Conservation (phyloP, 2,888 invertebrate species). For the Muschampia plurimacula region DNA sequence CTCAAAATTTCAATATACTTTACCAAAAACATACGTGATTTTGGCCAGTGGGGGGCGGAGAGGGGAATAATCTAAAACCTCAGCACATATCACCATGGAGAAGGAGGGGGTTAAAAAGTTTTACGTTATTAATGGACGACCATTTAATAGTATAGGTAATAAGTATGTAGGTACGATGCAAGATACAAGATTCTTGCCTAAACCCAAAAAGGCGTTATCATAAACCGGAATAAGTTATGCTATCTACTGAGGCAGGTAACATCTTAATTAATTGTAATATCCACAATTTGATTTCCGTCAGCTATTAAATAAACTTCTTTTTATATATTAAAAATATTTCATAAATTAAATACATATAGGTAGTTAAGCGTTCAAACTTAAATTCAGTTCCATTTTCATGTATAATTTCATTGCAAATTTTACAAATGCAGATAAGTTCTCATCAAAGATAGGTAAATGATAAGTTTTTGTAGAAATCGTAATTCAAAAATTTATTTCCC, state of each 20-base stretch:
- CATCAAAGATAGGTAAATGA: neutral
- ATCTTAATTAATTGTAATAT: neutral
- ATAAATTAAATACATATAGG: neutral
- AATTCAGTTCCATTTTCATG: neutral
- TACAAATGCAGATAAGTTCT: neutral
- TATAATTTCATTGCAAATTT: neutral
- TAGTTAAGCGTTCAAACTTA: neutral
- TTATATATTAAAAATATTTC: neutral
- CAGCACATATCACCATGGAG: no score
- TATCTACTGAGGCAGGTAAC: neutral
- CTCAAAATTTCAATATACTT: no score
- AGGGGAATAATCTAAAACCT: no score
- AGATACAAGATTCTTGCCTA: neutral
- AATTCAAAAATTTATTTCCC: neutral
- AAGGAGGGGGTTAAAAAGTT: no score
- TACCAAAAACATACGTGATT: no score
- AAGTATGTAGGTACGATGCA: no score
- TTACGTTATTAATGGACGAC: no score
- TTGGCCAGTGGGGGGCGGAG: no score
- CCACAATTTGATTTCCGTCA: neutral
- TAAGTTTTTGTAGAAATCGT: constrained; percentile 1
- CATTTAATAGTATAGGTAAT: no score
- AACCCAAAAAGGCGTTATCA: neutral
- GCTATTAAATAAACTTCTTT: neutral
- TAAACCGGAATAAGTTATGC: neutral